These are phyloP conservation scores for Brachypodius melanocephalos DNA, from an alignment of 2,113 vertebrate species.

Conservation along the genomic window DNA sequence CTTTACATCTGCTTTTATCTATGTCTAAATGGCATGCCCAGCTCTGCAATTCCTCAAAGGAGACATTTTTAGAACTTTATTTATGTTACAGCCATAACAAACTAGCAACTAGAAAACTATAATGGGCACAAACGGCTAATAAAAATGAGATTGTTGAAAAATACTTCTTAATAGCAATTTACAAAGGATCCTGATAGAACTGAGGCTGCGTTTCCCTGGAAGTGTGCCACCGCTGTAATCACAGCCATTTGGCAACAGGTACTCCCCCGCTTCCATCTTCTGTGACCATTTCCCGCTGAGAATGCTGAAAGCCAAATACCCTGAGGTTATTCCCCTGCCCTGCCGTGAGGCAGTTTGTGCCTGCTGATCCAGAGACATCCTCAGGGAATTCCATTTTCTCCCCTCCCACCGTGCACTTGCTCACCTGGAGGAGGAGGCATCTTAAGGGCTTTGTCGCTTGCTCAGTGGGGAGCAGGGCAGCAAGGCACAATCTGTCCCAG, in stretches of 20 bases:
- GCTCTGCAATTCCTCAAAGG: conserved; percentile 78
- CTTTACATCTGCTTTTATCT: conserved; percentile 78
- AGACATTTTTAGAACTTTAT: conserved; percentile 86
- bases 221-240: conserved; percentile 55
- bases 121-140: conserved; percentile 83
- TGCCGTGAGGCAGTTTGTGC: neutral
- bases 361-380: neutral
- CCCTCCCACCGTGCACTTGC: neutral
- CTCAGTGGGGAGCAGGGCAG: neutral
- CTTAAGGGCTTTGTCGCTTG: neutral
- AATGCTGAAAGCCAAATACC: neutral
- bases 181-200: conserved; percentile 72
- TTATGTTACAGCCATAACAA: conserved; percentile 84
- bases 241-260: conserved; percentile 64
- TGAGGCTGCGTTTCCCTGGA: conserved; percentile 62
- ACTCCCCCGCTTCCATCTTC: conserved; percentile 32
- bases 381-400: neutral
- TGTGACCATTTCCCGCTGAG: conserved; percentile 19
- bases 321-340: neutral
- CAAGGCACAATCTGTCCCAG: neutral
- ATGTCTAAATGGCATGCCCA: conserved; percentile 74
- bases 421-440: neutral
- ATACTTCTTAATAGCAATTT: conserved; percentile 79
- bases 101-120: conserved; percentile 82
- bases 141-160: conserved; percentile 83